Evolutionary conservation across 2,797 vertebrate species (phyloP), one percentile per base, ranked within the genome.

Genomic region (Onychomys leucogaster): DNA sequence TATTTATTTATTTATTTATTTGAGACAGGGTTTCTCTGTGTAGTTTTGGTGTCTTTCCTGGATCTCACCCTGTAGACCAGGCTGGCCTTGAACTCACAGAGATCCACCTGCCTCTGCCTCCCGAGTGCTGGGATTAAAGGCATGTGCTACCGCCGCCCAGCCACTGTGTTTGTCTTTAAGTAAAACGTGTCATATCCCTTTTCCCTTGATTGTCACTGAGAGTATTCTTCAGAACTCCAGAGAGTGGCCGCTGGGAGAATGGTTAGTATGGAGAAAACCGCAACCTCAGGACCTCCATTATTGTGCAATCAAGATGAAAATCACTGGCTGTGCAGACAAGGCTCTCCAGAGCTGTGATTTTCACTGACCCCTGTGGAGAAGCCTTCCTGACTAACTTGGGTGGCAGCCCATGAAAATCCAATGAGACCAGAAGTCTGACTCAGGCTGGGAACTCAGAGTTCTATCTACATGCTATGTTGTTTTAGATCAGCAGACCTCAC

Each of bases 401-500:
- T 95, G 97, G 94, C 96, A 97, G 73, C 89, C 96, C 91, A 97
- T 96, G 73, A 92, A 69, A 59, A 89, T 90, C 90, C 81, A 94
- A 90, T 86, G 4, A 5, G 77, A 80, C 37, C 49, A 43, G 25
- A 75, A 75, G 71, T 43, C 41, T 75, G 71, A 71, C 95, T 91
- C 81, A 92, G 97, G 37, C 19, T 87, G 11, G 29, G 52, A 94
- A 84, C 29, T 0, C 76, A 57, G 84, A 93, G 90, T 32, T 97
- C 95, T 96, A 83, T 59, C 5, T 6, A 34, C 25, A 2, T 1
- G 41, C 57, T 95, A 97, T 97, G 67, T 94, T 95, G 86, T 61
- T 96, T 98, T 98, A 97, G 94, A 97, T 95, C 94, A 87, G 97
- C 98, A 97, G 97, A 90, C 75, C 93, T 97, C 86, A 41, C 80